Evolutionary conservation across 2,797 vertebrate genomes (phyloP).

Genomic region (Cynodonichthys magdalenae): DNA sequence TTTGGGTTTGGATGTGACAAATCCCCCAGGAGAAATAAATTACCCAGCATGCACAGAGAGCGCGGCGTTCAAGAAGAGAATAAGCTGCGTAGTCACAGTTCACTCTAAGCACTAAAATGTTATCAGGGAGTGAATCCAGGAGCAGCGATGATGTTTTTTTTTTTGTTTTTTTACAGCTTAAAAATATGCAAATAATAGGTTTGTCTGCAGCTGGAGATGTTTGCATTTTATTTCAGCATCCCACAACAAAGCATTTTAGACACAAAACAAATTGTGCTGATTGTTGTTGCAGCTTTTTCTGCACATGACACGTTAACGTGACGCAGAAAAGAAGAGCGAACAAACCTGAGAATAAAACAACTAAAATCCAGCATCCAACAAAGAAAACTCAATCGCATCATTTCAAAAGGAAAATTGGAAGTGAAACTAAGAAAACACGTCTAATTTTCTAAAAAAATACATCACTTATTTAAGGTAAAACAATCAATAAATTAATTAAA

Average conservation of each 20-base stretch:
- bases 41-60: conserved; percentile 69
- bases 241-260: neutral
- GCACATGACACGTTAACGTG: neutral
- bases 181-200: conserved; percentile 5
- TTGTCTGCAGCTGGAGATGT: neutral
- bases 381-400: too few relatives aligned
- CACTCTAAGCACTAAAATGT: conserved; percentile 15
- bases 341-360: neutral
- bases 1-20: conserved; percentile 65
- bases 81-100: conserved; percentile 41
- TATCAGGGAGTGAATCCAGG: conserved; percentile 19
- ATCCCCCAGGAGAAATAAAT: conserved; percentile 69
- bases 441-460: neutral
- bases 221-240: conserved; percentile 17
- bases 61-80: conserved; percentile 35
- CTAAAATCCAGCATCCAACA: neutral
- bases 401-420: too few relatives aligned
- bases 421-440: neutral
- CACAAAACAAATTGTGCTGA: neutral
- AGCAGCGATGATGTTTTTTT: neutral
- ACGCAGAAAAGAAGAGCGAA: neutral
- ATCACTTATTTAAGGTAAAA: neutral
- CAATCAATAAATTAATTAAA: too few relatives aligned
- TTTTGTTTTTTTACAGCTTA: neutral
- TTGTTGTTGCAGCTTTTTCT: neutral